phyloP scores from a whole-genome alignment of 2,888 invertebrate species.

The Imbricaverruca yamaguchii region DNA sequence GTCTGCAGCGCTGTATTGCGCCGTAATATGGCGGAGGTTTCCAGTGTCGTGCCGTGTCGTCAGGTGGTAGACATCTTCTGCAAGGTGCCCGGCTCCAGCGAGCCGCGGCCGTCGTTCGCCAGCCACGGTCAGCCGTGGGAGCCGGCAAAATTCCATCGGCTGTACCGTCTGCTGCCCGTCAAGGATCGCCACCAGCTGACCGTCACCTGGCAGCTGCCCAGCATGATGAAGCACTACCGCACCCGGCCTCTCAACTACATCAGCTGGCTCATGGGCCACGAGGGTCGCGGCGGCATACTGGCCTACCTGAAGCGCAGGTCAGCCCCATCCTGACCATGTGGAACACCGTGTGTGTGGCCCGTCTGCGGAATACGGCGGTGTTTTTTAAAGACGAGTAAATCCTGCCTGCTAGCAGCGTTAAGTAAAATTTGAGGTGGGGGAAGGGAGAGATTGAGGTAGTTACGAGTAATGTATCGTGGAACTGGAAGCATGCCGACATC shows the following conservation, averaged over 20 bases:
- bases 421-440: no score
- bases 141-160: constrained; percentile 33
- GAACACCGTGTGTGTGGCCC: no score
- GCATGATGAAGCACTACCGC: constrained; percentile 57
- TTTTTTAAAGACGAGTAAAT: no score
- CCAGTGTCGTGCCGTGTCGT: neutral
- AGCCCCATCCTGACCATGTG: constrained; percentile 34
- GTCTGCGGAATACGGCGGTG: no score
- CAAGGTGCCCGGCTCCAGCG: constrained; percentile 1
- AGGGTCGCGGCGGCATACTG: constrained; percentile 75
- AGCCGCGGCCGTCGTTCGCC: constrained; percentile 26
- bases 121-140: constrained; percentile 31
- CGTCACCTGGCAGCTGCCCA: constrained; percentile 57
- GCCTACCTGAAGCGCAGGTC: constrained; percentile 65
- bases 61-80: constrained; percentile 16
- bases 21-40: no score
- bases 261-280: constrained; percentile 71
- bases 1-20: no score
- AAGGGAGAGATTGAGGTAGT: no score
- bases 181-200: constrained; percentile 61
- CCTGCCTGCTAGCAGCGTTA: no score
- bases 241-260: constrained; percentile 69
- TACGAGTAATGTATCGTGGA: no score
- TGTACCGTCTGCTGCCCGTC: constrained; percentile 67
- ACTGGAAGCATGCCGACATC: no score